Conservation (phyloP, 2,888 invertebrate genomes). For the Carpatolechia fugitivella region DNA sequence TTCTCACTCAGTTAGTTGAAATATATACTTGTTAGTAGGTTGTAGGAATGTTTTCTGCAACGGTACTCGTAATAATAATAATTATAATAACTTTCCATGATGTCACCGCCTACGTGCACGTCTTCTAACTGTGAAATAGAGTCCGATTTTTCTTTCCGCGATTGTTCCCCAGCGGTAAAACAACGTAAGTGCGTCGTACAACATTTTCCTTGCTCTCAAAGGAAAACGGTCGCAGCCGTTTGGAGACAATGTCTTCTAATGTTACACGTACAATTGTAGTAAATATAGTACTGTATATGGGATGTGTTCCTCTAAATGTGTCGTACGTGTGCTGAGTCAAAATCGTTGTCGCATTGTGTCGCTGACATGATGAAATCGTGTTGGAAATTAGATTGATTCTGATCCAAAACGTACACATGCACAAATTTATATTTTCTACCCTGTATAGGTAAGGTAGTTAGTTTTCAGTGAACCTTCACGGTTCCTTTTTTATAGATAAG, state of each 20-base stretch:
- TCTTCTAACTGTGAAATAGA: constrained; percentile 31
- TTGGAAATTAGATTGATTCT: neutral
- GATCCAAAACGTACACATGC: neutral
- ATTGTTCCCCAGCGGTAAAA: constrained; percentile 11
- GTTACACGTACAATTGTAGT: constrained; percentile 23
- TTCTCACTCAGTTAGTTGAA: no score
- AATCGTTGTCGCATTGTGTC: neutral
- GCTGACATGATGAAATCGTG: neutral
- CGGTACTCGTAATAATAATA: neutral
- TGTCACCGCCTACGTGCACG: constrained; percentile 25
- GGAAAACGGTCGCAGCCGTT: constrained; percentile 13
- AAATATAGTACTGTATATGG: constrained; percentile 18
- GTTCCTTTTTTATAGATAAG: no score
- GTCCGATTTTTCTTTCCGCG: constrained; percentile 30
- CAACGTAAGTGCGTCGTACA: constrained; percentile 17
- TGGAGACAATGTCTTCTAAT: constrained; percentile 19
- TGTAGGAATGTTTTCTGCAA: no score
- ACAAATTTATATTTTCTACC: no score
- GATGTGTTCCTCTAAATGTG: constrained; percentile 15
- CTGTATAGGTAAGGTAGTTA: no score
- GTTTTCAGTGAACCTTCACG: no score
- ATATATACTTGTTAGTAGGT: no score
- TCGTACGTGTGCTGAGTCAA: constrained; percentile 15
- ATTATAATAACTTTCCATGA: constrained; percentile 34
- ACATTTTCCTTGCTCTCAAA: constrained; percentile 14